These are phyloP conservation scores for Pristionchus arcanus DNA, from an alignment of 2,888 invertebrate species.

Conservation along the genomic window DNA sequence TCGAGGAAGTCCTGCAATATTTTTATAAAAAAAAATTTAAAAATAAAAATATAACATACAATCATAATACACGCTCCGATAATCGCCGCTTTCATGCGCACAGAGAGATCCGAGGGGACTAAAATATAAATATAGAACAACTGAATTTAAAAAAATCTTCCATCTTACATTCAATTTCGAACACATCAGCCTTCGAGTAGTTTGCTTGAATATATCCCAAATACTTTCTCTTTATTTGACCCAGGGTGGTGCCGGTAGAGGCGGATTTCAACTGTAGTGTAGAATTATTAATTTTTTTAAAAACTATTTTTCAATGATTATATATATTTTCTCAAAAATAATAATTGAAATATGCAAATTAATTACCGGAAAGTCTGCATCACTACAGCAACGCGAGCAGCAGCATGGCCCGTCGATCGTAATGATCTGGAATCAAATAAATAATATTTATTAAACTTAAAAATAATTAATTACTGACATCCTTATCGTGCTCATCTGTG, in stretches of 20 bases:
- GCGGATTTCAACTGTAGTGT: background rate
- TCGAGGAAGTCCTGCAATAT: constrained; percentile 29
- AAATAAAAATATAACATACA: constrained; percentile 7
- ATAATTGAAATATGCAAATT: background rate
- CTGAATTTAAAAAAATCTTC: background rate
- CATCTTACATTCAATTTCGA: background rate
- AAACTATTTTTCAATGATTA: background rate
- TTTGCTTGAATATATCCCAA: background rate
- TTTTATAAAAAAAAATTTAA: background rate
- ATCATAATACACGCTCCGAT: constrained; percentile 38
- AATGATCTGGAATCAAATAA: background rate
- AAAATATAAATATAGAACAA: background rate
- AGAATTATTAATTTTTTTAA: background rate
- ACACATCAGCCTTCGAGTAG: constrained; percentile 41
- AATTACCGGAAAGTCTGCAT: constrained; percentile 38
- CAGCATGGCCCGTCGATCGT: constrained; percentile 48
- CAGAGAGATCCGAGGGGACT: constrained; percentile 10
- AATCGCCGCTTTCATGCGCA: constrained; percentile 16
- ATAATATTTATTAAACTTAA: background rate
- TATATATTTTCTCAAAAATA: too few species aligned
- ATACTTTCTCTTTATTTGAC: constrained; percentile 10
- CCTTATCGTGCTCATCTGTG: background rate
- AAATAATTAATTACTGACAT: background rate
- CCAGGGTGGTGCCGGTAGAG: background rate
- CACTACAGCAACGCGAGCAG: constrained; percentile 35